A percentile compares a stretch with the other conserved stretches of the same genome.
Conservation (phyloP, 2,888 invertebrate species). For the Eubasilissa splendida region DNA sequence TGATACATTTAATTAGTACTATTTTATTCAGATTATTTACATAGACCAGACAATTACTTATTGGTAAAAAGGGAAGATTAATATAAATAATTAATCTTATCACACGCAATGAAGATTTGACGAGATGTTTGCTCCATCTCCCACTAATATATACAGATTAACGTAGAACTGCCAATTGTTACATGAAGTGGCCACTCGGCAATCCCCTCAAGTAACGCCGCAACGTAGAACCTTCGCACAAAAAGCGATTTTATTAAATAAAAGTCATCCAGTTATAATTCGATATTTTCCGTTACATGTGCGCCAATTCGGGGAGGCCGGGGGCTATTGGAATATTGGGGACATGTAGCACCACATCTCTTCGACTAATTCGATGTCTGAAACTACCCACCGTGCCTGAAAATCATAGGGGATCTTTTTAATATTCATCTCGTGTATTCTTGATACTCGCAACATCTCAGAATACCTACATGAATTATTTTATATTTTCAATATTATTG, state of each 20-base stretch:
- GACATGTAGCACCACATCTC: conserved; percentile 18
- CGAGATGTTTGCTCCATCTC: too few relatives aligned
- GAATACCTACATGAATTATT: too few relatives aligned
- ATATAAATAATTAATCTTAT: too few relatives aligned
- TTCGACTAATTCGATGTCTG: conserved; percentile 16
- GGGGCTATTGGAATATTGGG: conserved; percentile 13
- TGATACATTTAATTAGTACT: too few relatives aligned
- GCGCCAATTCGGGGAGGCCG: conserved; percentile 22
- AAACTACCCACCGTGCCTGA: not conserved
- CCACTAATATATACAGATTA: too few relatives aligned
- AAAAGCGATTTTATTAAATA: conserved; percentile 52
- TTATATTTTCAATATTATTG: too few relatives aligned
- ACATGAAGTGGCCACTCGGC: not conserved
- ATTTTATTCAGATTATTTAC: too few relatives aligned
- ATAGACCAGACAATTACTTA: too few relatives aligned
- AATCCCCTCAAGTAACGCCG: not conserved
- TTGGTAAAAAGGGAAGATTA: too few relatives aligned
- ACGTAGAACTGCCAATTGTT: not conserved
- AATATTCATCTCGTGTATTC: not conserved
- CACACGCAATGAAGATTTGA: too few relatives aligned
- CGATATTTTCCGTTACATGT: conserved; percentile 52
- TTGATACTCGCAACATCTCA: not conserved
- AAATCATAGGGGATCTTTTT: conserved; percentile 4
- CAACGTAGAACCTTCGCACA: not conserved
- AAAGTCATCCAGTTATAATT: conserved; percentile 54